phyloP scores from a whole-genome alignment of 2,888 invertebrate genomes.

The Drosophila fulvimacula region DNA sequence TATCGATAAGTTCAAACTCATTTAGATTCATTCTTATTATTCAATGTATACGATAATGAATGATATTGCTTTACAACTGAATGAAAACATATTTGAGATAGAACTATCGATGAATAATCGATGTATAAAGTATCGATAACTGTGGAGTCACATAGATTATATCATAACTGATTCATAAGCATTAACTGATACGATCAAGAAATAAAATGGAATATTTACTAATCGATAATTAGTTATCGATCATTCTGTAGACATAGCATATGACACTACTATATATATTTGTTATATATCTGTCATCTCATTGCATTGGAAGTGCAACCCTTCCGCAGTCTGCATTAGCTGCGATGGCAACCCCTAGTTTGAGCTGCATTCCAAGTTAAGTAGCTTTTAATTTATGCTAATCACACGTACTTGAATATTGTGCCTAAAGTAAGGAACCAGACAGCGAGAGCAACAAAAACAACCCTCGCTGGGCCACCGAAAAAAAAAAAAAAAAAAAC shows the following conservation, averaged over 20 bases:
- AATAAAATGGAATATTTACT: not conserved
- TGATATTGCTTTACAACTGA: too few species aligned
- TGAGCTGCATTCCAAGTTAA: slow-evolving; percentile 2
- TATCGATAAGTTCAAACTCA: too few species aligned
- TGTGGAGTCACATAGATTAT: not conserved
- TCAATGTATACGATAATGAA: too few species aligned
- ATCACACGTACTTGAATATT: slow-evolving; percentile 26
- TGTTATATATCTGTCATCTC: not conserved
- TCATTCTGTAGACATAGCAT: not conserved
- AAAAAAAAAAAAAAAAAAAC: slow-evolving; percentile 7
- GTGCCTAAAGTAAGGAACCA: slow-evolving; percentile 30
- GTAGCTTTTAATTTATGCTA: slow-evolving; percentile 43
- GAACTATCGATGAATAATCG: not conserved
- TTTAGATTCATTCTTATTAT: too few species aligned
- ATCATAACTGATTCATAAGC: not conserved
- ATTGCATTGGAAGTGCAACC: not conserved
- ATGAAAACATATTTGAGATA: not conserved
- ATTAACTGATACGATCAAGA: not conserved
- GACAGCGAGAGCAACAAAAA: slow-evolving; percentile 22
- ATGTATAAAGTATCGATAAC: not conserved
- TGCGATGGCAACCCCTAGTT: not conserved
- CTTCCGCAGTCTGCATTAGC: not conserved
- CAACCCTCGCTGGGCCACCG: slow-evolving; percentile 51
- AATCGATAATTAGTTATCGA: not conserved
- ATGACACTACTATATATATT: not conserved